Evolutionary conservation across 2,797 vertebrate species (phyloP).

Genomic region (Okamejei kenojei): DNA sequence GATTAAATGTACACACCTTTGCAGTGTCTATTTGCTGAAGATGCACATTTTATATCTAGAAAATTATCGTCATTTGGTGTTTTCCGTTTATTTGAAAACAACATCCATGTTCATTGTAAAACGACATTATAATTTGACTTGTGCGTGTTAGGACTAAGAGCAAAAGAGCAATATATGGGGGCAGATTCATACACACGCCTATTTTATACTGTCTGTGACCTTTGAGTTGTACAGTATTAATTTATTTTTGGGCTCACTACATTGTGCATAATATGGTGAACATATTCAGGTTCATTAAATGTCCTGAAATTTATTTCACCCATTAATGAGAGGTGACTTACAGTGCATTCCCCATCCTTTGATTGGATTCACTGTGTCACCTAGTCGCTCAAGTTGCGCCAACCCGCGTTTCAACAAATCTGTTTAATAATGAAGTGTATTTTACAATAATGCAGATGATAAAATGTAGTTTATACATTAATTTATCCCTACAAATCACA

Average conservation of each 20-base stretch:
- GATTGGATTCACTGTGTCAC: slow-evolving; percentile 34
- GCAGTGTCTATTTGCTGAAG: background rate
- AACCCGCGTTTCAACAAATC: slow-evolving; percentile 27
- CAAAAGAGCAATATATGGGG: background rate
- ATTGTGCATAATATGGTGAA: slow-evolving; percentile 28
- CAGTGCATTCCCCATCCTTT: slow-evolving; percentile 32
- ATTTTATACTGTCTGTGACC: slow-evolving; percentile 33
- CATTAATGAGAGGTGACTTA: slow-evolving; percentile 37
- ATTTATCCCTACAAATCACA: slow-evolving; percentile 2
- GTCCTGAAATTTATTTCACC: slow-evolving; percentile 35
- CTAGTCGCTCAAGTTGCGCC: background rate
- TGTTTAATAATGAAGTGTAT: slow-evolving; percentile 18
- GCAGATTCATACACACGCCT: slow-evolving; percentile 4
- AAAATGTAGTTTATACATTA: slow-evolving; percentile 25
- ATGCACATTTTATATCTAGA: background rate
- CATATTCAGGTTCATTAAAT: slow-evolving; percentile 36
- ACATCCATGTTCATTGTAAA: background rate
- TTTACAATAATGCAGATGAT: slow-evolving; percentile 27
- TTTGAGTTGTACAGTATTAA: slow-evolving; percentile 37
- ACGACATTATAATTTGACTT: background rate
- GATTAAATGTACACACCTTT: background rate
- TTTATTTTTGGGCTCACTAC: slow-evolving; percentile 32
- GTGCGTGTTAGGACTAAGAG: background rate
- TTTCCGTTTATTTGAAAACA: background rate
- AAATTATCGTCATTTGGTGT: background rate